phyloP scores from a whole-genome alignment of 2,888 invertebrate species.

The Drosophila paranaensis region DNA sequence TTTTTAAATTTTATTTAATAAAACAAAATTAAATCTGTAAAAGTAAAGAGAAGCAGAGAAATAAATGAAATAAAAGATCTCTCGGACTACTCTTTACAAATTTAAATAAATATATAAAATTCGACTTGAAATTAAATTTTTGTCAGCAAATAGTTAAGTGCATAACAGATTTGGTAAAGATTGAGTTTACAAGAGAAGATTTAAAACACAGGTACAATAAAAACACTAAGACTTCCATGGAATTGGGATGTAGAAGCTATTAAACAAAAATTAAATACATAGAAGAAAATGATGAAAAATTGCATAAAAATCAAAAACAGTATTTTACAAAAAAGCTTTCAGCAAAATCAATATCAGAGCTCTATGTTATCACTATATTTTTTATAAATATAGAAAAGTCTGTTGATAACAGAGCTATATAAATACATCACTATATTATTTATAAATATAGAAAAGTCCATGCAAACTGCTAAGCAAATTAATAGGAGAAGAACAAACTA shows the following conservation, averaged over 20 bases:
- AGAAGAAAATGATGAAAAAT: neutral
- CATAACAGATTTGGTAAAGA: neutral
- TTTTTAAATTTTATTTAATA: neutral
- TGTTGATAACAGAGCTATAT: neutral
- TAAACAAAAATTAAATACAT: neutral
- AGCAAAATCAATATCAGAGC: neutral
- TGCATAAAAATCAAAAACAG: neutral
- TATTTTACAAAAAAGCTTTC: neutral
- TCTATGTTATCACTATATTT: too few species aligned
- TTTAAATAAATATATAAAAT: too few species aligned
- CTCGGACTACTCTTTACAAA: too few species aligned
- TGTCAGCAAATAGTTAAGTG: neutral
- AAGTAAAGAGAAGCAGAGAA: too few species aligned
- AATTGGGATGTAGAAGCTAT: neutral
- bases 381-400: too few species aligned
- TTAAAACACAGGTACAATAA: neutral
- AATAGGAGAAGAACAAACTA: neutral
- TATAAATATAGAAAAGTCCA: slow-evolving; percentile 4
- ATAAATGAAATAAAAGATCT: too few species aligned
- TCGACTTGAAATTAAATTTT: too few species aligned
- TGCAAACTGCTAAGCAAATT: slow-evolving; percentile 11
- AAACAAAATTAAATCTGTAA: too few species aligned
- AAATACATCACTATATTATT: neutral
- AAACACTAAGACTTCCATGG: neutral
- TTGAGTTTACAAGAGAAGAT: neutral